Evolutionary conservation across 2,113 vertebrate genomes (phyloP), one percentile per base, ranked within the genome.

Genomic region (Pseudopodoces humilis): DNA sequence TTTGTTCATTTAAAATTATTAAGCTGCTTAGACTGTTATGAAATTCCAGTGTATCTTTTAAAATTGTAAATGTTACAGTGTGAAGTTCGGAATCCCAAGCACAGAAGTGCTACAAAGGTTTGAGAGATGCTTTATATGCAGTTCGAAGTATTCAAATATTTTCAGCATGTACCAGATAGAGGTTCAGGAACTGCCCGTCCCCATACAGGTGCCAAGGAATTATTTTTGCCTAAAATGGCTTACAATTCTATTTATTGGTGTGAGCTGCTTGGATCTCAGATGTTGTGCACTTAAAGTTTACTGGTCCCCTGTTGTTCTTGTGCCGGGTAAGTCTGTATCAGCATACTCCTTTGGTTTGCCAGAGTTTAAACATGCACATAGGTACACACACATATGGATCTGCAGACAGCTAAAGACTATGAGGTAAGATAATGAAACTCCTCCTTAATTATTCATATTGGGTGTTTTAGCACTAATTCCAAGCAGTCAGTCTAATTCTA

Each of bases 251-350:
- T 69, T 75, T 16, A 22, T 24, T 70, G 56, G 2, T 20, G 4
- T 55, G 14, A 67, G 13, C 44, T 43, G 55, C n/a, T 47, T 3
- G 0, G 9, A 35, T 47, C 33, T 76, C 15, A 6, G 28, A 1
- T 64, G 4, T 1, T 46, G 41, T 70, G 37, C 11, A 70, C 7
- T n/a, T 27, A 1, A 25, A 50, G n/a, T 22, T 72, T 25, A 23
- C 35, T 44, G 24, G 10, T 52, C 9, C 12, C 9, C 3, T 50
- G 24, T 65, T 63, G 20, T 35, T 71, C 21, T 5, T 53, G 8
- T 0, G 5, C 19, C 12, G 6, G 4, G 2, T n/a, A 17, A 7
- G 3, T 62, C 22, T 70, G 0, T 74, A 6, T 82, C 52, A 21
- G 47, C 47, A 7, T 41, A 6, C 10, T 43, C 7, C 59, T 58